A percentile compares a stretch with the other conserved stretches of the same genome.
Evolutionary conservation across 2,797 vertebrate species (phyloP).

Genomic region (Lophotriccus pileatus): DNA sequence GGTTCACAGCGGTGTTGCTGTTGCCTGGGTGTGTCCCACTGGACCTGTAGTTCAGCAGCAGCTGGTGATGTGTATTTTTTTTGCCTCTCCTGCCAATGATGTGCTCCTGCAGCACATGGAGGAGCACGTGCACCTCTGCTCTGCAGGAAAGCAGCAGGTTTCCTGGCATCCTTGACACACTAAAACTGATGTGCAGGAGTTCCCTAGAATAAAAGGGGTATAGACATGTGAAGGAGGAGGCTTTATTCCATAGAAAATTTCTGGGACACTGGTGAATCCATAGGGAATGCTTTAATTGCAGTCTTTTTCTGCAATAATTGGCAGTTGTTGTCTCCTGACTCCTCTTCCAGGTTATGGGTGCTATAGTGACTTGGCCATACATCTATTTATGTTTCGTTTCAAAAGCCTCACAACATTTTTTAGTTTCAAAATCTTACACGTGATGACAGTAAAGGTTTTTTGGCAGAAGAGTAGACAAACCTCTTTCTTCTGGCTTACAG

Average conservation of each 20-base stretch:
- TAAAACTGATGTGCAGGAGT: neutral
- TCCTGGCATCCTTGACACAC: neutral
- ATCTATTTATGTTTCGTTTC: neutral
- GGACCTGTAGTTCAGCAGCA: neutral
- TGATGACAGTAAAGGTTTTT: neutral
- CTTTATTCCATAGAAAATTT: neutral
- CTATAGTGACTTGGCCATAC: neutral
- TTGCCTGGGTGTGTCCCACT: neutral
- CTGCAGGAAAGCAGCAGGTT: neutral
- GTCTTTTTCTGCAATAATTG: neutral
- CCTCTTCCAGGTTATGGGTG: neutral
- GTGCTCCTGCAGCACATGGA: neutral
- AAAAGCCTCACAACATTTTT: neutral
- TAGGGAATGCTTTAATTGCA: neutral
- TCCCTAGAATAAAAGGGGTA: neutral
- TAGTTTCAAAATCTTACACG: neutral
- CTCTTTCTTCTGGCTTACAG: conserved; percentile 48
- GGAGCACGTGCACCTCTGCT: neutral
- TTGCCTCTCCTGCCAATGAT: neutral
- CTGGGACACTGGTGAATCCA: neutral
- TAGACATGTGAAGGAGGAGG: neutral
- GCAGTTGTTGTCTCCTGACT: neutral
- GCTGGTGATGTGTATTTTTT: neutral
- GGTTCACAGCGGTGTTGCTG: neutral
- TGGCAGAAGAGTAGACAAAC: neutral